These are phyloP conservation scores for Eilema griseolum DNA, from an alignment of 2,888 invertebrate species.

Conservation along the genomic window DNA sequence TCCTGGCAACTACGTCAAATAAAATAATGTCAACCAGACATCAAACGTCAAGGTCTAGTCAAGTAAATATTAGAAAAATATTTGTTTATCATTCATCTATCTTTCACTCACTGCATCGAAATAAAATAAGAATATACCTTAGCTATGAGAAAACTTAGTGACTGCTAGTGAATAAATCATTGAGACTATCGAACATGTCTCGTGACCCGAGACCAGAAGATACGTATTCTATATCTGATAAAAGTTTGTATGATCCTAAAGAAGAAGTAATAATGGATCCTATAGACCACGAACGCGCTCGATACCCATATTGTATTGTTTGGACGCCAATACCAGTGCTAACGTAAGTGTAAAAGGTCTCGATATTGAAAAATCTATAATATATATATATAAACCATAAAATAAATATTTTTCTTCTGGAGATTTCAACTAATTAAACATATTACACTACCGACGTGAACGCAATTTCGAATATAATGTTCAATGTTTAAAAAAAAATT, in stretches of 20 bases:
- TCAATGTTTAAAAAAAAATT: too few relatives aligned
- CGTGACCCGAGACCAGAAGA: neutral
- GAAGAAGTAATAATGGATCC: slow-evolving; percentile 80
- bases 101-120: neutral
- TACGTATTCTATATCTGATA: neutral
- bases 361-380: too few relatives aligned
- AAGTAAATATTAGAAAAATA: neutral
- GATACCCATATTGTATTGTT: slow-evolving; percentile 97
- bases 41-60: neutral
- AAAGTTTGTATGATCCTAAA: slow-evolving; percentile 55
- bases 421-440: too few relatives aligned
- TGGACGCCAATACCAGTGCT: slow-evolving; percentile 98
- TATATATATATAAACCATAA: too few relatives aligned
- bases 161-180: neutral
- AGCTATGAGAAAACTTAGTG: neutral
- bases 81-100: neutral
- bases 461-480: too few relatives aligned
- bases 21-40: neutral
- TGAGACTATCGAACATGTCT: neutral
- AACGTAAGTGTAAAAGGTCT: slow-evolving; percentile 87
- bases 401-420: too few relatives aligned
- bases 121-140: neutral
- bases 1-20: too few relatives aligned
- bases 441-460: too few relatives aligned
- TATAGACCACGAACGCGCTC: slow-evolving; percentile 87